phyloP scores from a whole-genome alignment of 2,797 vertebrate species.

The Coccyzus lansbergi region DNA sequence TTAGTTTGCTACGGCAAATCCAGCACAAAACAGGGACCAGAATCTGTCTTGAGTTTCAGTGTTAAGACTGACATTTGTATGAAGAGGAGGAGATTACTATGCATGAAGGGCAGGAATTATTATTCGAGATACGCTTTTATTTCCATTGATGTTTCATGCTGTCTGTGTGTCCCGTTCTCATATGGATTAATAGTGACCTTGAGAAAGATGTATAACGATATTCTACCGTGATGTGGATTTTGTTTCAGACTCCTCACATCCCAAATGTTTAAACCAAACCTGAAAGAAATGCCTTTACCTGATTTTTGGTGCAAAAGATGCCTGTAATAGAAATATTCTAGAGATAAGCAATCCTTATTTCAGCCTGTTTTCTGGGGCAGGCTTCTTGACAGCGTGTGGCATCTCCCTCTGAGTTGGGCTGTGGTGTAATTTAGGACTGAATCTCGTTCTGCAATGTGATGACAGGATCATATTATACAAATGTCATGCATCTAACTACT shows the following conservation, averaged over 20 bases:
- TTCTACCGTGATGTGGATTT: background rate
- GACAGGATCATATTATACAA: constrained; percentile 41
- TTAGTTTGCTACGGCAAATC: background rate
- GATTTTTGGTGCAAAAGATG: background rate
- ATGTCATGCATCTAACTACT: background rate
- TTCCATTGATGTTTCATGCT: background rate
- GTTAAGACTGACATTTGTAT: background rate
- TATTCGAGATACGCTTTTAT: background rate
- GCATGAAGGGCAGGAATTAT: background rate
- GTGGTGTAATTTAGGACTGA: background rate
- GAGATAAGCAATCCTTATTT: background rate
- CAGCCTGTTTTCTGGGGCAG: background rate
- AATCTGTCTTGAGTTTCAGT: background rate
- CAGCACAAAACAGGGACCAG: background rate
- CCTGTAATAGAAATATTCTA: background rate
- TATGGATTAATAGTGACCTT: constrained; percentile 7
- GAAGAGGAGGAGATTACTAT: background rate
- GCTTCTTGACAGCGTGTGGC: background rate
- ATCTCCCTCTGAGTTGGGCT: background rate
- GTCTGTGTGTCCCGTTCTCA: background rate
- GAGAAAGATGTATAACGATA: background rate
- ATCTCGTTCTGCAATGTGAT: constrained; percentile 19
- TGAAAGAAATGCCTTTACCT: background rate
- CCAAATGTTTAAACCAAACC: background rate
- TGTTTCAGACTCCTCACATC: background rate